Evolutionary conservation across 2,888 invertebrate genomes (phyloP).

Genomic region (Eupithecia tripunctaria): DNA sequence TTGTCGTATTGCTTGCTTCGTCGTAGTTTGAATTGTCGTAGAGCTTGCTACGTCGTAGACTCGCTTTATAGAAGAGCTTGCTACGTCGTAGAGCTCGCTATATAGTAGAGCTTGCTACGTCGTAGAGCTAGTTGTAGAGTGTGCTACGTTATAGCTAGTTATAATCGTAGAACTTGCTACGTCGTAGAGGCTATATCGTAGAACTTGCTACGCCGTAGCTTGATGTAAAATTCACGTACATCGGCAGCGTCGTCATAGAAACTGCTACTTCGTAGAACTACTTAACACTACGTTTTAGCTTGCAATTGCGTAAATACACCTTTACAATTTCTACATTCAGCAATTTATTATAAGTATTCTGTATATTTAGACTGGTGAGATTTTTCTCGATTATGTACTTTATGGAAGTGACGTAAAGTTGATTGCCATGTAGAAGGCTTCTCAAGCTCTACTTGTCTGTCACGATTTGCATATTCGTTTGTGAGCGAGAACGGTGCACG

Average conservation of each 20-base stretch:
- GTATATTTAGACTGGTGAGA: no score
- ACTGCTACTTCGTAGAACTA: neutral
- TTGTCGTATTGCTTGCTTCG: neutral
- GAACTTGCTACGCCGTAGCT: neutral
- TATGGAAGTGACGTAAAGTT: neutral
- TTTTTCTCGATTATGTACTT: neutral
- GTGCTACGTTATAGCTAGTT: no score
- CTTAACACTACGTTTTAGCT: neutral
- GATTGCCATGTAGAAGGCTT: neutral
- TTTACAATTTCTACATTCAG: no score
- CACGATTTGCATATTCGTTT: slow-evolving; percentile 2
- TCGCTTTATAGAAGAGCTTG: no score
- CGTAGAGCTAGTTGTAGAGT: neutral
- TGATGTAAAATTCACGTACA: no score
- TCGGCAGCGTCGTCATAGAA: neutral
- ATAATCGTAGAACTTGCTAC: neutral
- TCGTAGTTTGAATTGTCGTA: neutral
- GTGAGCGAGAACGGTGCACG: slow-evolving; percentile 4
- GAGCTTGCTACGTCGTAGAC: neutral
- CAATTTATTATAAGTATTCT: no score
- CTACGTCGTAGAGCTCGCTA: neutral
- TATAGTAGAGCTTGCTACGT: neutral
- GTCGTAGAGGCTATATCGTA: no score
- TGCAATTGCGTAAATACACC: no score
- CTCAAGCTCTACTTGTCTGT: neutral